A percentile compares a stretch with the other conserved stretches of the same genome.
Conservation (phyloP, 1,140 invertebrate species). For the Drosophila rufa region DNA sequence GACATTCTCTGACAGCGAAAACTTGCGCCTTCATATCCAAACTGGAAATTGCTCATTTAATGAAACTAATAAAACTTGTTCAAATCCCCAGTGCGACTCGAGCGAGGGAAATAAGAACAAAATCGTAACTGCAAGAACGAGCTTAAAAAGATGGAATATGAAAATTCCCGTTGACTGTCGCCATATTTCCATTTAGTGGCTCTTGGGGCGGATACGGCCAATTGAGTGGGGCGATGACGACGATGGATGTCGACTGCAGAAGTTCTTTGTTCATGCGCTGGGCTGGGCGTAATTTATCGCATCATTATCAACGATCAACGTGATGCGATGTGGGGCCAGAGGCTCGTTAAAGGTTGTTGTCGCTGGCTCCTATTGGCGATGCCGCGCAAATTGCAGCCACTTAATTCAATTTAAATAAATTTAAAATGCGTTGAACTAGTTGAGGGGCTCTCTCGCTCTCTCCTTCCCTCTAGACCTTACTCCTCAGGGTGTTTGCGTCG, state of each 20-base stretch:
- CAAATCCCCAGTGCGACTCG: not conserved
- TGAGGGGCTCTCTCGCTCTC: conserved; percentile 19
- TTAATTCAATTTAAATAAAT: conserved; percentile 83
- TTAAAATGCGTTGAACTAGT: conserved; percentile 78
- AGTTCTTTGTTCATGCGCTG: conserved; percentile 45
- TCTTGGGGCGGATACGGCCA: conserved; percentile 70
- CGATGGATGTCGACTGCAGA: conserved; percentile 51
- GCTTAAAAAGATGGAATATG: conserved; percentile 27
- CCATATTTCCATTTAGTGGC: conserved; percentile 66
- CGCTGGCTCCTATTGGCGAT: conserved; percentile 58
- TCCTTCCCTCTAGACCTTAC: not conserved
- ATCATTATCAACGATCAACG: conserved; percentile 63
- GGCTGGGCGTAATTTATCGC: conserved; percentile 57
- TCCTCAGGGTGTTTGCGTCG: conserved; percentile 28
- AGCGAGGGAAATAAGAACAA: not conserved
- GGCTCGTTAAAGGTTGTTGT: conserved; percentile 49
- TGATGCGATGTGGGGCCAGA: conserved; percentile 32
- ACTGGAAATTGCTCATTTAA: conserved; percentile 74
- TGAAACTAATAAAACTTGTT: conserved; percentile 69
- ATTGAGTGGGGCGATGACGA: conserved; percentile 66
- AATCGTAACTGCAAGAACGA: conserved; percentile 14
- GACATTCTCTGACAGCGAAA: not conserved
- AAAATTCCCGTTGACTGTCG: conserved; percentile 59
- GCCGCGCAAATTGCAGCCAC: conserved; percentile 77
- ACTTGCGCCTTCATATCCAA: conserved; percentile 5